A percentile compares a stretch with the other conserved stretches of the same genome.
phyloP scores from a whole-genome alignment of 2,113 vertebrate species.

The Chaetodon trifascialis region DNA sequence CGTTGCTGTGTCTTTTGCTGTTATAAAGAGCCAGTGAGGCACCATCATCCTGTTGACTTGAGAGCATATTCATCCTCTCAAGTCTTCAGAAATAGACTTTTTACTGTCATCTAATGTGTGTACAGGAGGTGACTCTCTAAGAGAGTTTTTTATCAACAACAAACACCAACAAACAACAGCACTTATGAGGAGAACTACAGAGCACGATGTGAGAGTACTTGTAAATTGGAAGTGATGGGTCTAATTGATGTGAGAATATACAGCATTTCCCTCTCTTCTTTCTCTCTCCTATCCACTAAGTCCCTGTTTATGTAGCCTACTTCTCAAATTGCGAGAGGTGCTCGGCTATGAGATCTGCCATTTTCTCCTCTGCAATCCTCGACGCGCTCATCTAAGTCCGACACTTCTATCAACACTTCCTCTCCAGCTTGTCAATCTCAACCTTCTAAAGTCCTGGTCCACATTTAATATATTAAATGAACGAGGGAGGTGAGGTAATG shows the following conservation, averaged over 20 bases:
- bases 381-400: conserved; percentile 48
- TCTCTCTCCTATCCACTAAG: conserved; percentile 45
- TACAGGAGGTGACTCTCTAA: conserved; percentile 55
- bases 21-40: conserved; percentile 1
- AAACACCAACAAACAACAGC: conserved; percentile 61
- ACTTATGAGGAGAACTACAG: conserved; percentile 55
- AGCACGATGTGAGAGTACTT: conserved; percentile 56
- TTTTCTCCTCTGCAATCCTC: conserved; percentile 64
- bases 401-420: conserved; percentile 46
- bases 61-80: conserved; percentile 38
- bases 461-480: conserved; percentile 62
- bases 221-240: conserved; percentile 58
- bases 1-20: not conserved
- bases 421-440: conserved; percentile 63
- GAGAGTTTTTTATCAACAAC: conserved; percentile 66
- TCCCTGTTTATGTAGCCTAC: conserved; percentile 56
- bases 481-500: conserved; percentile 62
- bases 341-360: conserved; percentile 73
- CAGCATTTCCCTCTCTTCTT: conserved; percentile 42
- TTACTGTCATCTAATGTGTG: conserved; percentile 52
- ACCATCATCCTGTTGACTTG: not conserved
- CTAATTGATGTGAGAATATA: conserved; percentile 65
- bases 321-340: conserved; percentile 72
- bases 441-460: conserved; percentile 24
- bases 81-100: conserved; percentile 55